Conservation (phyloP, 2,113 vertebrate genomes). For the Syrrhaptes paradoxus region DNA sequence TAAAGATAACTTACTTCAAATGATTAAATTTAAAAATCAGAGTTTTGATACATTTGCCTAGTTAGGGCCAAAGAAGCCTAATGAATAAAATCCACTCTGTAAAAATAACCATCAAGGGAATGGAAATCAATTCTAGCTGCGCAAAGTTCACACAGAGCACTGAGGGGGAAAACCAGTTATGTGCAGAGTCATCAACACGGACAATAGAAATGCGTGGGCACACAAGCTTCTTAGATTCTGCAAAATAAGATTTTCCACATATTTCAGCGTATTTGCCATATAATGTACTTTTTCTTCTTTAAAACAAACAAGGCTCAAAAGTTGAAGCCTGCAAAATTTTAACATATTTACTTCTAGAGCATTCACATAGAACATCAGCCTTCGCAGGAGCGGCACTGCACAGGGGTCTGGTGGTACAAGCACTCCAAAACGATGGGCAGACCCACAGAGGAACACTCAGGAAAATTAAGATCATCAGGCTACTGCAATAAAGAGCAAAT, state of each 20-base stretch:
- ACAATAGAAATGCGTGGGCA: constrained; percentile 17
- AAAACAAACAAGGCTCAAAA: constrained; percentile 18
- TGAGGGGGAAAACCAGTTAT: not conserved
- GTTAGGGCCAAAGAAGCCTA: not conserved
- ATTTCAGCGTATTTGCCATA: not conserved
- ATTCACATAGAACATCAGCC: not conserved
- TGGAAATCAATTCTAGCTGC: not conserved
- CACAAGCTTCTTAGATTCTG: not conserved
- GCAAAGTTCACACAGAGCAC: not conserved
- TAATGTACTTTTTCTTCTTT: not conserved
- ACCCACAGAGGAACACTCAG: rapidly evolving
- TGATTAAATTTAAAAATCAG: not conserved
- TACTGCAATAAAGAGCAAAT: not conserved
- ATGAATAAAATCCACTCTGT: not conserved
- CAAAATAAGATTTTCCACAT: constrained; percentile 37
- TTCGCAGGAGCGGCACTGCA: not conserved
- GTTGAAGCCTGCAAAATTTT: not conserved
- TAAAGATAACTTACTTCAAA: not conserved
- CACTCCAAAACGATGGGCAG: not conserved
- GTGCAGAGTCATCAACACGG: not conserved
- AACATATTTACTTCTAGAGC: not conserved
- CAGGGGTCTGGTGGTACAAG: rapidly evolving
- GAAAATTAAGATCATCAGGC: not conserved
- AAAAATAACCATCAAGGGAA: not conserved
- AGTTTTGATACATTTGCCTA: not conserved